Evolutionary conservation across 2,888 invertebrate species (phyloP).

Genomic region (Dinocampus coccinellae): DNA sequence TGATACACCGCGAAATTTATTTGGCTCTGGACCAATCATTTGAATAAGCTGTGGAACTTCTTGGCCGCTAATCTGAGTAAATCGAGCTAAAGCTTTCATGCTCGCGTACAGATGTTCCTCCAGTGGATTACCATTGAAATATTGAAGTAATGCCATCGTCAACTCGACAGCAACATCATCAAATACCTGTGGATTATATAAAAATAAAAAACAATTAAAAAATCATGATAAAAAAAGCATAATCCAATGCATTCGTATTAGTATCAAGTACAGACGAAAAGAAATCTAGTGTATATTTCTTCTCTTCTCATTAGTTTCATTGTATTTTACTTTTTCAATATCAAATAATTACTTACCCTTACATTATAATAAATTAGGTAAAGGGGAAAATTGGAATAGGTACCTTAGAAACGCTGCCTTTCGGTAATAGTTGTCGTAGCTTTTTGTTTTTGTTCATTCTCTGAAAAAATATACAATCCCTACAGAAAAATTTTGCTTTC

Average conservation of each 20-base stretch:
- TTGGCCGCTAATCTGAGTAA: slow-evolving; percentile 80
- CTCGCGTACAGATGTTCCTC: slow-evolving; percentile 87
- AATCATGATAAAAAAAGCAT: not conserved
- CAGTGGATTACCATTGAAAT: slow-evolving; percentile 82
- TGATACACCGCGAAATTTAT: slow-evolving; percentile 85
- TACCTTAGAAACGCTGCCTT: slow-evolving; percentile 77
- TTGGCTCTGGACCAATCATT: slow-evolving; percentile 91
- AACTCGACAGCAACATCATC: slow-evolving; percentile 94
- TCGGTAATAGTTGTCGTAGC: slow-evolving; percentile 75
- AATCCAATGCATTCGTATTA: too few relatives aligned
- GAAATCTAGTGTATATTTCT: not conserved
- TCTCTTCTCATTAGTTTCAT: not conserved
- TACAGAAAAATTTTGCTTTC: slow-evolving; percentile 56
- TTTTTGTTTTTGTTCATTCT: slow-evolving; percentile 77
- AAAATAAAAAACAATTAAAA: slow-evolving; percentile 44
- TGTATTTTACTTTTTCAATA: not conserved
- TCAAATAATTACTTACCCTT: not conserved
- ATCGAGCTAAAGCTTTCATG: slow-evolving; percentile 81
- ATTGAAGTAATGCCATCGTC: slow-evolving; percentile 91
- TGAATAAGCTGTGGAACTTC: slow-evolving; percentile 91
- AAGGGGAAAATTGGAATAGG: slow-evolving; percentile 51
- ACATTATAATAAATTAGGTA: slow-evolving; percentile 8
- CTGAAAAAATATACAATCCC: slow-evolving; percentile 72
- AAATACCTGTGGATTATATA: slow-evolving; percentile 78
- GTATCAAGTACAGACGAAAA: too few relatives aligned